Percentiles rank a stretch among this genome's conserved stretches.
Evolutionary conservation across 1,140 invertebrate genomes (phyloP).

Genomic region (Sarcophaga peregrina): DNA sequence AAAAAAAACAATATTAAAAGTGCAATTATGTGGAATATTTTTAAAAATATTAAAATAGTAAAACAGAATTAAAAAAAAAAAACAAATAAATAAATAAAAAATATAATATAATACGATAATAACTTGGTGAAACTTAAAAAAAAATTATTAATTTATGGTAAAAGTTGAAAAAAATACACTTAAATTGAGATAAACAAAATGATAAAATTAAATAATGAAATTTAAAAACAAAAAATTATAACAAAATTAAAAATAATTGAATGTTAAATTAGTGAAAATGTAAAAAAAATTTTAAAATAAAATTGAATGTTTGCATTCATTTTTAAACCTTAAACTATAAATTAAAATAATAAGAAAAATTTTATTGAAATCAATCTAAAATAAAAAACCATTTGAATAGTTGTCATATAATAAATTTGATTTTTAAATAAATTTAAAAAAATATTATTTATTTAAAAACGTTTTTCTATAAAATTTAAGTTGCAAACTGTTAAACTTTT

Average conservation of each 20-base stretch:
- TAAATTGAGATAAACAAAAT: too few species aligned
- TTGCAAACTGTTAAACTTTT: too few species aligned
- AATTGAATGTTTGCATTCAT: constrained; percentile 38
- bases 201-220: constrained; percentile 6
- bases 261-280: constrained; percentile 28
- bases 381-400: neutral
- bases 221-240: constrained; percentile 12
- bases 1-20: constrained; percentile 44
- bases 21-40: constrained; percentile 43
- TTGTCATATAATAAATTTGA: constrained; percentile 1
- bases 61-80: neutral
- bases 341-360: neutral
- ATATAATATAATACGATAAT: constrained; percentile 12
- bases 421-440: constrained; percentile 9
- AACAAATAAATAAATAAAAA: neutral
- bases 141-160: constrained; percentile 31
- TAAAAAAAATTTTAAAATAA: constrained; percentile 9
- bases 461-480: neutral
- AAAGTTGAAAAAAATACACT: constrained; percentile 33
- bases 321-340: neutral
- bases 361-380: neutral
- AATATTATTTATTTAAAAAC: constrained; percentile 8
- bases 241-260: constrained; percentile 36
- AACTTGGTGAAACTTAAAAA: constrained; percentile 28
- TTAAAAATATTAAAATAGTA: constrained; percentile 27